Conservation (phyloP, 2,797 vertebrate genomes). For the Sylvilagus floridanus region DNA sequence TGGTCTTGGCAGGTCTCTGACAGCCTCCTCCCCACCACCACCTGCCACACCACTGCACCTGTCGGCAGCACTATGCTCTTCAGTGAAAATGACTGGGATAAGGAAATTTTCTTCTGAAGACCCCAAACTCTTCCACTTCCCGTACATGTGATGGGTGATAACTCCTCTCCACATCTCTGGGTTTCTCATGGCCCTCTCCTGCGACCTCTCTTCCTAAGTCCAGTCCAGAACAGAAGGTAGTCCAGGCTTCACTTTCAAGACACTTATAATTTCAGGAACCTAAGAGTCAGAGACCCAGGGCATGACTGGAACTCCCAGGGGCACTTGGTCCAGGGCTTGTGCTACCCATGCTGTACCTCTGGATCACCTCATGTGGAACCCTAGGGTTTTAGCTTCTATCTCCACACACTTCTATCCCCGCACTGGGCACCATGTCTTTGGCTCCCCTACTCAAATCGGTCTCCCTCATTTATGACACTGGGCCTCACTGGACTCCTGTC, state of each 20-base stretch:
- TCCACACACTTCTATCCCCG: background rate
- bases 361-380: background rate
- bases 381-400: background rate
- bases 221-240: background rate
- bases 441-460: background rate
- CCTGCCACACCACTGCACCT: background rate
- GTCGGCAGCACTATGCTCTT: background rate
- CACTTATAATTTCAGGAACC: background rate
- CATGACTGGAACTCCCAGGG: background rate
- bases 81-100: background rate
- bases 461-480: background rate
- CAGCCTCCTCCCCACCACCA: no score
- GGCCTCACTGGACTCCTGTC: background rate
- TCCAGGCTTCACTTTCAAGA: background rate
- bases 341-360: background rate
- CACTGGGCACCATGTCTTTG: background rate
- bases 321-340: background rate
- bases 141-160: background rate
- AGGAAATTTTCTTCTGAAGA: background rate
- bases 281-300: background rate
- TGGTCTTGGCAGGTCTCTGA: background rate
- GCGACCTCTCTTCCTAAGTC: background rate
- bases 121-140: background rate
- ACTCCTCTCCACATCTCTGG: fast-evolving
- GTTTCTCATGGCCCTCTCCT: background rate